Evolutionary conservation across 1,140 invertebrate genomes (phyloP).

Genomic region (Ostrea edulis): DNA sequence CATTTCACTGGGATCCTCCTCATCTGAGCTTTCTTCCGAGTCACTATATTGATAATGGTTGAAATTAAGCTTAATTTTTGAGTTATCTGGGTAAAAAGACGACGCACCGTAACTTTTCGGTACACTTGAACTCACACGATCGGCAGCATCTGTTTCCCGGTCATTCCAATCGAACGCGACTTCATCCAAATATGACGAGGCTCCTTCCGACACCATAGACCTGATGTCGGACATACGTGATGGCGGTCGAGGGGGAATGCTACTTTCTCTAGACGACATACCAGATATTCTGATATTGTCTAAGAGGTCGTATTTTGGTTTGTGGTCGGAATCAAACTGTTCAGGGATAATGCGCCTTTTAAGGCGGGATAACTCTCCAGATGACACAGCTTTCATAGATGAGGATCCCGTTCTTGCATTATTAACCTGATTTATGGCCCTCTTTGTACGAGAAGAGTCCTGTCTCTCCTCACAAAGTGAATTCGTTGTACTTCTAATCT

Average conservation of each 20-base stretch:
- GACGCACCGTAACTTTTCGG: conserved; percentile 55
- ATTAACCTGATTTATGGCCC: conserved; percentile 7
- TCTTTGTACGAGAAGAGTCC: conserved; percentile 10
- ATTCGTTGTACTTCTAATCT: neutral
- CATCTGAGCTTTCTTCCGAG: conserved; percentile 36
- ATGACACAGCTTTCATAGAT: conserved; percentile 49
- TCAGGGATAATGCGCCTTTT: conserved; percentile 50
- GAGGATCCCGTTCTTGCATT: neutral
- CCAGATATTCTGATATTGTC: conserved; percentile 52
- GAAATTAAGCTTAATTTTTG: conserved; percentile 23
- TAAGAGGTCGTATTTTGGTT: conserved; percentile 42
- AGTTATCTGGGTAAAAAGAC: conserved; percentile 51
- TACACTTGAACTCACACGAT: conserved; percentile 40
- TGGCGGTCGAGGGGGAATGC: conserved; percentile 15
- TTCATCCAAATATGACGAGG: conserved; percentile 47
- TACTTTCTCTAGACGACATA: conserved; percentile 27
- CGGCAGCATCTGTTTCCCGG: conserved; percentile 49
- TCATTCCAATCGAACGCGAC: conserved; percentile 47
- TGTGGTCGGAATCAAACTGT: neutral
- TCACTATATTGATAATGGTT: conserved; percentile 42
- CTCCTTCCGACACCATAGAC: conserved; percentile 49
- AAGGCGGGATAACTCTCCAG: conserved; percentile 35
- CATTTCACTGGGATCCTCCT: neutral
- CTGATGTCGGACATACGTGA: conserved; percentile 41
- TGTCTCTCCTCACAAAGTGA: conserved; percentile 9